Percentiles rank a stretch among this genome's conserved stretches.
Conservation (phyloP, 2,113 vertebrate species). For the Cochlearius cochlearius region DNA sequence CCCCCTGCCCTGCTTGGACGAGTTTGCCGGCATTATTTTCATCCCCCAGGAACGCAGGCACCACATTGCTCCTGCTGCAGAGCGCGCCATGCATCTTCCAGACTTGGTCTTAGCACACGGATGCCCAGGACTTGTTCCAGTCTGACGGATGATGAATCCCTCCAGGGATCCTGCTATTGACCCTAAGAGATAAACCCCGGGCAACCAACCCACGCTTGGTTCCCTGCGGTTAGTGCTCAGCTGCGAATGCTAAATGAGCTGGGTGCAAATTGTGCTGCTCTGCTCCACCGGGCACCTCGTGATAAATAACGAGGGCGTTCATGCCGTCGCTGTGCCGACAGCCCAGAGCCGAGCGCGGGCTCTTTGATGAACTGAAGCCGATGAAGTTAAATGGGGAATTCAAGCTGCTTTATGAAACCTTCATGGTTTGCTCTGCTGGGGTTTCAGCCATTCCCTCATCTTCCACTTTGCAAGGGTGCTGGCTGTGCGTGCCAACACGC, state of each 20-base stretch:
- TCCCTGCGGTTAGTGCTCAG: background rate
- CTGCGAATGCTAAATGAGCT: background rate
- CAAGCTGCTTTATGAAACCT: background rate
- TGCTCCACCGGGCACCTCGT: background rate
- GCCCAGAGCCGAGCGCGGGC: background rate
- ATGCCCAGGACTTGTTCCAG: background rate
- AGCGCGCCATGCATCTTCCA: background rate
- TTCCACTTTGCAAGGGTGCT: background rate
- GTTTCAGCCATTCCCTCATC: background rate
- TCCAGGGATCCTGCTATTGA: background rate
- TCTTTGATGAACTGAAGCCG: background rate
- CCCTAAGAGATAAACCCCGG: background rate
- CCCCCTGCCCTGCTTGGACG: constrained; percentile 13
- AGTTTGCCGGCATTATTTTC: background rate
- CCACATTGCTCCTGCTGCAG: background rate
- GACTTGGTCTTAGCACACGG: background rate
- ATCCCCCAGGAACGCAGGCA: background rate
- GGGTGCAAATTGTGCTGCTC: background rate
- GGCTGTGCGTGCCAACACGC: background rate
- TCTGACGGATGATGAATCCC: background rate
- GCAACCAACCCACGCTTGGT: background rate
- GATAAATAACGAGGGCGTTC: background rate
- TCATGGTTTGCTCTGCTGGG: too few species aligned
- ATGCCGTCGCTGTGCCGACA: background rate
- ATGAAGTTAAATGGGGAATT: background rate